Evolutionary conservation across 2,888 invertebrate species (phyloP).

Genomic region (Meandrusa payeni): DNA sequence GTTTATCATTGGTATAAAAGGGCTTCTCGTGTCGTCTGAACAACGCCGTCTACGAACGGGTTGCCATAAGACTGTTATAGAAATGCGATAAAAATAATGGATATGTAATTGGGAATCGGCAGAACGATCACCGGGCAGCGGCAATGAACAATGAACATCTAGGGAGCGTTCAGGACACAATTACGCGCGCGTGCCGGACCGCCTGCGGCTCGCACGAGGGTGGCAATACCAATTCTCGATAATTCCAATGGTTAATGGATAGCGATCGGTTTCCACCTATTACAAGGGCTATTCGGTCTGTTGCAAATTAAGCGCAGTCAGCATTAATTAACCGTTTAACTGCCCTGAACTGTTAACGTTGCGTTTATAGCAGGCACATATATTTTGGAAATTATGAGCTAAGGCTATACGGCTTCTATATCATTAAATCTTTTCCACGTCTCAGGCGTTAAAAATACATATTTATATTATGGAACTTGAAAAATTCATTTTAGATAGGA

Average conservation of each 20-base stretch:
- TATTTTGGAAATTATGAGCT: too few species aligned
- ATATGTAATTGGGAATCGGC: slow-evolving; percentile 28
- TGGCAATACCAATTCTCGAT: slow-evolving; percentile 55
- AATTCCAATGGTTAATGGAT: slow-evolving; percentile 69
- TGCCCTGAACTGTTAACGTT: slow-evolving; percentile 10
- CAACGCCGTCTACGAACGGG: slow-evolving; percentile 14
- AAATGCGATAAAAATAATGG: slow-evolving; percentile 12
- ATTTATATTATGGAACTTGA: too few species aligned
- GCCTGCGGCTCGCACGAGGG: slow-evolving; percentile 34
- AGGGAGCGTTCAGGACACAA: slow-evolving; percentile 50
- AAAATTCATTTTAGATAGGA: too few species aligned
- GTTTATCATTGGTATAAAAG: too few species aligned
- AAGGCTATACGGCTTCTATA: too few species aligned
- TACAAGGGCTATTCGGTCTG: slow-evolving; percentile 57
- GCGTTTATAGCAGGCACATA: slow-evolving; percentile 43
- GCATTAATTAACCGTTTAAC: slow-evolving; percentile 61
- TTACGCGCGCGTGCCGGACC: slow-evolving; percentile 59
- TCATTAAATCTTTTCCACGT: too few species aligned
- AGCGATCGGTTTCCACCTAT: slow-evolving; percentile 49
- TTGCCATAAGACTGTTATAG: slow-evolving; percentile 6
- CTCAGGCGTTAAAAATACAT: too few species aligned
- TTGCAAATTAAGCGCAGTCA: slow-evolving; percentile 57
- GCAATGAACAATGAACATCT: slow-evolving; percentile 61
- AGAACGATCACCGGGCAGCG: slow-evolving; percentile 29
- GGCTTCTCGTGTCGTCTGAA: too few species aligned